Base-by-base conservation (phyloP, 2,888 invertebrate species). In the Melanostoma mellinum region DNA sequence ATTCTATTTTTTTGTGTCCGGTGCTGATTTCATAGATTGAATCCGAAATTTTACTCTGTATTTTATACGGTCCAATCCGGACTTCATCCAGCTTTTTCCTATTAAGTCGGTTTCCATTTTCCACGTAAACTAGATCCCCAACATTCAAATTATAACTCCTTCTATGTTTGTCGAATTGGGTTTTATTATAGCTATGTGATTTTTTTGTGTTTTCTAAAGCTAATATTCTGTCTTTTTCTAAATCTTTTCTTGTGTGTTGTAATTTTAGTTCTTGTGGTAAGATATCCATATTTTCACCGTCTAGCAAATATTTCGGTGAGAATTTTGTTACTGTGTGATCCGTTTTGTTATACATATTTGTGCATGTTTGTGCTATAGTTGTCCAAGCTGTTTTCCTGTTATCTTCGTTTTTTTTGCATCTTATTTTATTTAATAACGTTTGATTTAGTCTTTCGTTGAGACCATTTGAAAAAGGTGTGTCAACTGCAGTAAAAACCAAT, bases 291-390 rank as follows among this genome's bases (percentile, higher is more conserved):
- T 61, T 38, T 56, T 68, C 44, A 9, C 76, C 85, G 38, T 73
- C 36, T 50, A 81, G 55, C 55, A 85, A 53, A 40, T 77, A 81
- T 69, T 55, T 85, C 40, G 80, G 73, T 38, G 63, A 20, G 10
- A 85, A 86, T 33, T 36, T 52, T 30, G 84, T 85, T n/a, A 72
- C 75, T 67, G 82, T 71, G 44, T 85, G 78, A 75, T 75, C 78
- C 30, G 82, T 84, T 44, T 85, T 53, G 44, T 85, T 85, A 67
- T 85, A 85, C 71, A 48, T 71, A 32, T 68, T 33, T 10, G 72
- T 68, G 55, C 84, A 84, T 6, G 80, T 32, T 32, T 71, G 67
- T 5, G 85, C 86, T 42, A 74, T 67, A 6, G 73, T 75, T 38
- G 84, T 69, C 84, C 84, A 76, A 48, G 84, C 68, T 20, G 71